Conservation (phyloP, 1,140 invertebrate species). For the Potamilus streckersoni region DNA sequence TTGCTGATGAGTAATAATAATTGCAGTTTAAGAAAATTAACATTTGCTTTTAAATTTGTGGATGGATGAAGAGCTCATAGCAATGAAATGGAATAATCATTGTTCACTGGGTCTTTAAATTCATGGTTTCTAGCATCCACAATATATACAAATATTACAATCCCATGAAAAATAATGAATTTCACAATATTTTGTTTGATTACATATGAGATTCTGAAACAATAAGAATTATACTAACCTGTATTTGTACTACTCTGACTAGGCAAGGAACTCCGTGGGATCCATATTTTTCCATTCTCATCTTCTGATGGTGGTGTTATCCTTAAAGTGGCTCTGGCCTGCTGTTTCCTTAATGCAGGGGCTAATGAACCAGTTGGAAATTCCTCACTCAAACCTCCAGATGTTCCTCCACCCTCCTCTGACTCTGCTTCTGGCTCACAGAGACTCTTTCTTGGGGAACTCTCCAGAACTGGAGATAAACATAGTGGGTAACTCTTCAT, state of each 20-base stretch:
- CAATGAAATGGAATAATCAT: too few relatives aligned
- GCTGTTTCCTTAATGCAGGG: slow-evolving; percentile 38
- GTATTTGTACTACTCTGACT: slow-evolving; percentile 1
- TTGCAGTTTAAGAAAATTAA: too few relatives aligned
- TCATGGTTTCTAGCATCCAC: too few relatives aligned
- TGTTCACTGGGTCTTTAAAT: too few relatives aligned
- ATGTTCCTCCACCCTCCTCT: neutral
- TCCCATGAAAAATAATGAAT: too few relatives aligned
- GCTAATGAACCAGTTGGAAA: slow-evolving; percentile 17
- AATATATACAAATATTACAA: too few relatives aligned
- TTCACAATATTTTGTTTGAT: too few relatives aligned
- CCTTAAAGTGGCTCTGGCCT: slow-evolving; percentile 44
- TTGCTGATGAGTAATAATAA: too few relatives aligned
- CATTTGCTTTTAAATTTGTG: too few relatives aligned
- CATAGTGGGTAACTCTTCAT: slow-evolving; percentile 46
- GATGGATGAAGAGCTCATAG: too few relatives aligned
- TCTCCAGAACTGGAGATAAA: slow-evolving; percentile 56
- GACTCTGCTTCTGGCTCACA: slow-evolving; percentile 7
- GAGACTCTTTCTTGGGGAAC: slow-evolving; percentile 32
- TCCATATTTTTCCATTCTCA: slow-evolving; percentile 49
- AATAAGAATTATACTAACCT: neutral
- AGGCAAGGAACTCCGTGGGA: slow-evolving; percentile 35
- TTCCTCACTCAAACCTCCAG: neutral
- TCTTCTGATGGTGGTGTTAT: slow-evolving; percentile 44
- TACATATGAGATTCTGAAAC: neutral